Conservation (phyloP, 2,113 vertebrate genomes). For the Nycticebus coucang region DNA sequence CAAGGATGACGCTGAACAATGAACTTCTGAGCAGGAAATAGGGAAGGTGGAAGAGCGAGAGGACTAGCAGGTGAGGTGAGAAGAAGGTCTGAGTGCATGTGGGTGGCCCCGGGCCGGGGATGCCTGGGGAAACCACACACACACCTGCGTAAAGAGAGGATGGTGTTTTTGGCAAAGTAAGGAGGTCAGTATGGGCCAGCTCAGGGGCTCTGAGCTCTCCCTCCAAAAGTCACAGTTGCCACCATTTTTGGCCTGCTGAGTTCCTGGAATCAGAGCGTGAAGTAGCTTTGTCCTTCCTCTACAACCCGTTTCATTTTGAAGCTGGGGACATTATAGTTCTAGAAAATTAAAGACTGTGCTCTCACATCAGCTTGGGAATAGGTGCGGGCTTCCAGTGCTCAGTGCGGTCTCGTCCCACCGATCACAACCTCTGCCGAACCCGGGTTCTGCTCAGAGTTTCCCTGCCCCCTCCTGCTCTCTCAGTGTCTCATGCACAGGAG, state of each 20-base stretch:
- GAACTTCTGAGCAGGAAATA: background rate
- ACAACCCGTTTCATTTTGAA: background rate
- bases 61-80: accelerated
- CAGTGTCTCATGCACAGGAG: background rate
- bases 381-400: background rate
- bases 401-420: background rate
- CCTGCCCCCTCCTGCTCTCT: background rate
- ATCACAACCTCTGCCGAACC: background rate
- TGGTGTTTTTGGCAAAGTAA: accelerated
- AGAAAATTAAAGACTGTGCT: background rate
- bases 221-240: background rate
- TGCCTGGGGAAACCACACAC: background rate
- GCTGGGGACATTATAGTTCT: background rate
- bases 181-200: background rate
- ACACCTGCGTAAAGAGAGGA: background rate
- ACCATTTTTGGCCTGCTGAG: background rate
- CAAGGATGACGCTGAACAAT: background rate
- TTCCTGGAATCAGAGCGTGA: background rate
- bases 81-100: accelerated
- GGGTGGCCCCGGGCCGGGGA: background rate
- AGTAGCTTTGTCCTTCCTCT: background rate
- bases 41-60: accelerated
- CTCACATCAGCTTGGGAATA: too few species aligned
- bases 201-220: background rate
- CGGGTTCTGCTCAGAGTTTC: background rate